These are phyloP conservation scores for Aleadryas rufinucha DNA, from an alignment of 2,113 vertebrate genomes.

Conservation along the genomic window DNA sequence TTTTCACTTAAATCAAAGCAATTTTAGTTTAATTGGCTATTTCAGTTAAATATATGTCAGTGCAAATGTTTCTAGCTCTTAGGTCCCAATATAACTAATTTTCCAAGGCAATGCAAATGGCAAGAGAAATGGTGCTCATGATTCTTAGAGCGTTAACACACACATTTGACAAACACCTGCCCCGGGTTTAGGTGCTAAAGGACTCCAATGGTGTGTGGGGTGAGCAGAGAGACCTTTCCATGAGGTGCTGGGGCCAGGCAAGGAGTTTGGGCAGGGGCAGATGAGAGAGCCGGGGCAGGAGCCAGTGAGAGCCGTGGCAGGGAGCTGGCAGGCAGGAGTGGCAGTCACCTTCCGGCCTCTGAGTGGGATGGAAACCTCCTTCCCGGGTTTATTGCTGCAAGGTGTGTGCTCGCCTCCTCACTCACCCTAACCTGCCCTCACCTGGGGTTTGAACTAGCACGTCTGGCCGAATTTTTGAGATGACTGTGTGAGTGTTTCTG, in stretches of 20 bases:
- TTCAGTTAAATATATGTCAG: neutral
- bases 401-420: neutral
- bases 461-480: neutral
- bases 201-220: rapidly evolving
- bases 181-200: neutral
- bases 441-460: neutral
- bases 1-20: conserved; percentile 5
- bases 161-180: neutral
- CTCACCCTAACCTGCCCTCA: neutral
- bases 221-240: neutral
- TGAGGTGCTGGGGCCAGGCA: neutral
- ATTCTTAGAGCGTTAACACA: neutral
- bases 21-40: conserved; percentile 18
- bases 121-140: neutral
- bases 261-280: neutral
- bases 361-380: neutral
- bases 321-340: rapidly evolving
- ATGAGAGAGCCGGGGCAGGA: neutral
- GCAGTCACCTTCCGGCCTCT: neutral
- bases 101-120: neutral
- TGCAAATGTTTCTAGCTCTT: neutral
- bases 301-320: neutral
- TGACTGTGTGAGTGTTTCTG: neutral
- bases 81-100: neutral
- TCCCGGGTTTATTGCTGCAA: neutral